A percentile compares a stretch with the other conserved stretches of the same genome.
Evolutionary conservation across 2,888 invertebrate species (phyloP).

Genomic region (Lasius fuliginosus): DNA sequence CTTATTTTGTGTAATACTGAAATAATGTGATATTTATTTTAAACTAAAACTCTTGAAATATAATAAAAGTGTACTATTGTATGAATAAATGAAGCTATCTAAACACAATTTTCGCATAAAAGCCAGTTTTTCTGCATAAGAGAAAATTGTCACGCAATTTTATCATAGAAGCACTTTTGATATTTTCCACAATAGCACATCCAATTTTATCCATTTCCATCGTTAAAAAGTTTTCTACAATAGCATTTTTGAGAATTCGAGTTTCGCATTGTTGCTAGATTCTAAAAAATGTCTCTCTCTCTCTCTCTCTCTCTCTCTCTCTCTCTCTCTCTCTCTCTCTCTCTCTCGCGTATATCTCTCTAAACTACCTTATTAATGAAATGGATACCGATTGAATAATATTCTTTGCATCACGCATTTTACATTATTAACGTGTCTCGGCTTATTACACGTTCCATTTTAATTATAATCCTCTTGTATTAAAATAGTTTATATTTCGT

Average conservation of each 20-base stretch:
- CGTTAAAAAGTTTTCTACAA: not conserved
- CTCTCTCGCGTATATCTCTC: not conserved
- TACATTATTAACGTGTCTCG: not conserved
- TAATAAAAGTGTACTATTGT: not conserved
- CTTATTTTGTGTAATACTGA: no score
- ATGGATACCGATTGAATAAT: not conserved
- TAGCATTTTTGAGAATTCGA: not conserved
- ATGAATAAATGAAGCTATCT: not conserved
- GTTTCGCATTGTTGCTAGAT: not conserved
- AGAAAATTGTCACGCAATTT: not conserved
- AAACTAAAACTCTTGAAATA: not conserved
- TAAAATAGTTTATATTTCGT: slow-evolving; percentile 7
- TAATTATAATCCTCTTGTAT: slow-evolving; percentile 29
- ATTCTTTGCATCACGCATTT: not conserved
- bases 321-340: no score
- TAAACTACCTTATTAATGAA: not conserved
- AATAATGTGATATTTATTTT: no score
- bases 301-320: no score
- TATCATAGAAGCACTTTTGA: slow-evolving; percentile 1
- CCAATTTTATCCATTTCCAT: not conserved
- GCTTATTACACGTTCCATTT: slow-evolving; percentile 17
- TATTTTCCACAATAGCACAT: slow-evolving; percentile 1
- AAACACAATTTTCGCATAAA: not conserved
- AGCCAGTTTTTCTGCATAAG: slow-evolving; percentile 1
- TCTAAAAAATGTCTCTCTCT: not conserved